Evolutionary conservation across 2,888 invertebrate species (phyloP).

Genomic region (Ennomos fuscantarius): DNA sequence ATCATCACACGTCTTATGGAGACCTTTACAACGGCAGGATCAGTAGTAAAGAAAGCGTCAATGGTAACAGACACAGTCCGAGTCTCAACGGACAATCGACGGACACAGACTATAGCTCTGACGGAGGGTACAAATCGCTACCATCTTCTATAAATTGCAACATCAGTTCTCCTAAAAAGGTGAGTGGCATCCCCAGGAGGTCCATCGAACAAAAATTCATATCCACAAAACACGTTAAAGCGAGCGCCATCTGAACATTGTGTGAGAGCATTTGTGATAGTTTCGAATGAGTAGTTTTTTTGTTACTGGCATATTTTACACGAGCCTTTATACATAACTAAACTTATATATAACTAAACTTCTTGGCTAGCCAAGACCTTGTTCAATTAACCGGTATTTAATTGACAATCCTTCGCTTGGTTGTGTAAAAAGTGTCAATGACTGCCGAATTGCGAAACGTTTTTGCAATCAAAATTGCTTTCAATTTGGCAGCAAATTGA

Average conservation of each 20-base stretch:
- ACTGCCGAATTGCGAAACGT: too few relatives aligned
- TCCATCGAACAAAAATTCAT: constrained; percentile 78
- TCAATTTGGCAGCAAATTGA: too few relatives aligned
- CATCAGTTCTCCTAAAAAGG: constrained; percentile 69
- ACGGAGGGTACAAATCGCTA: constrained; percentile 82
- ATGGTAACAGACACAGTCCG: constrained; percentile 73
- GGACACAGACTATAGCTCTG: constrained; percentile 81
- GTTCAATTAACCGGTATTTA: too few relatives aligned
- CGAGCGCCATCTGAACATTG: constrained; percentile 70
- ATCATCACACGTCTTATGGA: constrained; percentile 75
- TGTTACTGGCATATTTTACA: constrained; percentile 18
- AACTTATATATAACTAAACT: not conserved
- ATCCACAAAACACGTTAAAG: constrained; percentile 74
- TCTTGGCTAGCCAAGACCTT: not conserved
- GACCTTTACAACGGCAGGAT: constrained; percentile 77
- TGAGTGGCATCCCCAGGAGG: constrained; percentile 79
- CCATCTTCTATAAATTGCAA: constrained; percentile 80
- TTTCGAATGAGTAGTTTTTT: constrained; percentile 42
- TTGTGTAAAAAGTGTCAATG: constrained; percentile 23
- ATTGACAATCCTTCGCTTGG: not conserved
- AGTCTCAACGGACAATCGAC: constrained; percentile 76
- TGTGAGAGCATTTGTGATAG: constrained; percentile 42
- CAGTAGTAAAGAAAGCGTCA: constrained; percentile 75
- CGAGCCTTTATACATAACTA: not conserved
- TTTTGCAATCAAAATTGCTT: too few relatives aligned